These are phyloP conservation scores for Anadara kagoshimensis DNA, from an alignment of 1,140 invertebrate species.

Conservation along the genomic window DNA sequence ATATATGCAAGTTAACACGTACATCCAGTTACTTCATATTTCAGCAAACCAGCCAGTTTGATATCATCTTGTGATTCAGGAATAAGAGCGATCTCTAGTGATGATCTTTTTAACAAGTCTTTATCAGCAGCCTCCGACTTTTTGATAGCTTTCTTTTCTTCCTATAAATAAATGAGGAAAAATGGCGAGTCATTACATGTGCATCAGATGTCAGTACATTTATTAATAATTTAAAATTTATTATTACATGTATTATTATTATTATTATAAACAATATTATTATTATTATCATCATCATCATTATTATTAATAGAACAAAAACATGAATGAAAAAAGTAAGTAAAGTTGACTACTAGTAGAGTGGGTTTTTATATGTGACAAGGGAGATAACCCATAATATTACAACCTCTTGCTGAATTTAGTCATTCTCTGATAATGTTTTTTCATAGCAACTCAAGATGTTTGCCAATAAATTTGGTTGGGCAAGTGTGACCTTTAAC, in stretches of 20 bases:
- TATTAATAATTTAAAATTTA: too few species aligned
- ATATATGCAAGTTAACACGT: too few species aligned
- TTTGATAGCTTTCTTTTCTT: constrained; percentile 83
- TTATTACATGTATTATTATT: too few species aligned
- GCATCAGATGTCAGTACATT: too few species aligned
- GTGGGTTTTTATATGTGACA: background rate
- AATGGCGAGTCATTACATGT: too few species aligned
- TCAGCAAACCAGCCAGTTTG: constrained; percentile 85
- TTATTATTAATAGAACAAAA: background rate
- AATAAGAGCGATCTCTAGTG: constrained; percentile 85
- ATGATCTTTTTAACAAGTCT: constrained; percentile 84
- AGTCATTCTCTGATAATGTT: too few species aligned
- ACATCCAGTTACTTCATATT: constrained; percentile 71
- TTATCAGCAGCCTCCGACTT: constrained; percentile 81
- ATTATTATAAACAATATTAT: background rate
- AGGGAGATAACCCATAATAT: background rate
- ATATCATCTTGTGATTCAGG: constrained; percentile 87
- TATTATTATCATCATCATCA: background rate
- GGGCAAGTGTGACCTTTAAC: too few species aligned
- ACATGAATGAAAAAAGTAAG: background rate
- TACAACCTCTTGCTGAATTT: too few species aligned
- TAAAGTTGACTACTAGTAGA: background rate
- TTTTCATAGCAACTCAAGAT: too few species aligned
- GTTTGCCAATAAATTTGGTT: too few species aligned
- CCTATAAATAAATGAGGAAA: constrained; percentile 47